Evolutionary conservation across 2,888 invertebrate genomes (phyloP), one percentile per base, ranked within the genome.

Genomic region (Agrotis ipsilon): DNA sequence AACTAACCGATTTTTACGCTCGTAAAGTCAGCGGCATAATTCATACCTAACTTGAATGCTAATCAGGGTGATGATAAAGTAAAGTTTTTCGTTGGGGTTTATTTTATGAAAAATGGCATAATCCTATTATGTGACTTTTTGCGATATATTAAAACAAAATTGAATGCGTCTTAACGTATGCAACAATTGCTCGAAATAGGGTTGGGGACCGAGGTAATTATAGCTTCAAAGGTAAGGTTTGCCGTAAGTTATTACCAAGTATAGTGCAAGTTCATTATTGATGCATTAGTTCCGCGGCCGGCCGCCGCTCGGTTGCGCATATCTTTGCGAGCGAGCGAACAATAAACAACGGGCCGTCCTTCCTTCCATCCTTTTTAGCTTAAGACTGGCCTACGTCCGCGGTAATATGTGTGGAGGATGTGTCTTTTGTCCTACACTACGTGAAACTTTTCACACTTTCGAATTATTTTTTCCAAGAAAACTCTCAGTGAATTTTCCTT

Each of bases 241-340:
- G 58, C 76, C 24, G 27, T 81, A 48, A 61, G 64, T 76, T 76
- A 75, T 76, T 71, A 71, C 63, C 45, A 51, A 68, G 62, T 78
- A 72, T 55, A 77, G 64, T 80, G 81, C 70, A 76, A 83, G 78
- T 80, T 90, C 86, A 88, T 91, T 91, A 90, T 88, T 89, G 87
- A 90, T 90, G 88, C 90, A 90, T 89, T 89, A 87, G 87, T 87
- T 89, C 86, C 85, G 84, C 84, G 82, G 80, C 87, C 81, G 84
- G 81, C 80, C 62, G 77, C 68, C 68, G 78, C 75, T 72, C 72
- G 72, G 80, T 77, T 82, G 85, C 83, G 83, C 87, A 87, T 89
- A 85, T 85, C 86, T 87, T 89, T 86, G 84, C 84, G 79, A 80
- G 72, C 82, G 78, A 84, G 73, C 76, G 79, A 75, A 78, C 86